Conservation (phyloP, 2,797 vertebrate genomes). For the Chloroceryle inda region DNA sequence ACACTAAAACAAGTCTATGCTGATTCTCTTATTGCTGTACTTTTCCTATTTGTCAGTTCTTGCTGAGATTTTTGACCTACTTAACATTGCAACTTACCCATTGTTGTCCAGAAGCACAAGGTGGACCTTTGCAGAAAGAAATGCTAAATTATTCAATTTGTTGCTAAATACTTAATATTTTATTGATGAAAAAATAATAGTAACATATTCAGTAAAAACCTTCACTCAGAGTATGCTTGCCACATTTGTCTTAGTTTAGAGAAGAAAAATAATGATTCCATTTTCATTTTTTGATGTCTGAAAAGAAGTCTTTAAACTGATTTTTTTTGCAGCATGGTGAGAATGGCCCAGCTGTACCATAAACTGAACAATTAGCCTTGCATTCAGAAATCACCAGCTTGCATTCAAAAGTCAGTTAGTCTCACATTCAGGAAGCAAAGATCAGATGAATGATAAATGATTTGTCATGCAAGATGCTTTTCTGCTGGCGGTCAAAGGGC, state of each 20-base stretch:
- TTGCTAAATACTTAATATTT: background rate
- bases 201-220: slow-evolving; percentile 9
- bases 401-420: slow-evolving; percentile 54
- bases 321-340: slow-evolving; percentile 25
- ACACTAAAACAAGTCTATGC: background rate
- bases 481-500: slow-evolving; percentile 1
- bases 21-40: accelerated
- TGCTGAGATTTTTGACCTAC: background rate
- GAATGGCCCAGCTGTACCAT: slow-evolving; percentile 63
- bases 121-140: background rate
- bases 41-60: background rate
- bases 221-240: background rate
- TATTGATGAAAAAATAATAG: background rate
- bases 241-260: slow-evolving; percentile 17
- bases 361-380: slow-evolving; percentile 49
- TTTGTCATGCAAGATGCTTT: slow-evolving; percentile 29
- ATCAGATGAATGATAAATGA: slow-evolving; percentile 55
- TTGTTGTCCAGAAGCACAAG: background rate
- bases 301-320: slow-evolving; percentile 47
- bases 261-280: slow-evolving; percentile 48
- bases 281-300: slow-evolving; percentile 43
- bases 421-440: slow-evolving; percentile 59
- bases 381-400: slow-evolving; percentile 59
- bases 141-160: background rate
- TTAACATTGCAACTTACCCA: background rate